Evolutionary conservation across 2,113 vertebrate species (phyloP).

Genomic region (Oreochromis niloticus): DNA sequence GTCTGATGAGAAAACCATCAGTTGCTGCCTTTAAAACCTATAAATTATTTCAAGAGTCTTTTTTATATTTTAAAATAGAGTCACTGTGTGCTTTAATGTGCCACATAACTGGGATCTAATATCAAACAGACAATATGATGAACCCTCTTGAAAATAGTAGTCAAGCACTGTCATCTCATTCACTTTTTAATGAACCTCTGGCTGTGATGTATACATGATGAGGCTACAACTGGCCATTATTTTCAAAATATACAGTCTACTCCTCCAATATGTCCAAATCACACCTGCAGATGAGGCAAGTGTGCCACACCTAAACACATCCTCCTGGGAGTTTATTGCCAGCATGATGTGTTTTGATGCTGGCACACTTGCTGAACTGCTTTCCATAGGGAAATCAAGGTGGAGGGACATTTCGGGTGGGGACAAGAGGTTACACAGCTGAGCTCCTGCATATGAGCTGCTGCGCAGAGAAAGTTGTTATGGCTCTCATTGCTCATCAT

Average conservation of each 20-base stretch:
- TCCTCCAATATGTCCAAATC: not conserved
- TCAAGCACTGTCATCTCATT: not conserved
- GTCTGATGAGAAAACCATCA: not conserved
- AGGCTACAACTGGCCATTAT: not conserved
- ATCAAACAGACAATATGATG: not conserved
- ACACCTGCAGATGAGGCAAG: not conserved
- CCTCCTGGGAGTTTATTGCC: conserved; percentile 4
- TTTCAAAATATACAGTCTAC: not conserved
- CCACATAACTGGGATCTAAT: not conserved
- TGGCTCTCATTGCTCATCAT: not conserved
- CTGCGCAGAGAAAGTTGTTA: not conserved
- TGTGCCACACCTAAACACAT: not conserved
- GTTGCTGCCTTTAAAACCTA: not conserved
- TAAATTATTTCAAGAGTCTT: not conserved
- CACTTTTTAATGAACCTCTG: not conserved
- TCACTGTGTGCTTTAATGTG: not conserved
- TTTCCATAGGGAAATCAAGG: conserved; percentile 37
- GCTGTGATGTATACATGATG: not conserved
- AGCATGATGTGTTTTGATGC: conserved; percentile 1
- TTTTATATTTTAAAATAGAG: not conserved
- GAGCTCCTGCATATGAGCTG: not conserved
- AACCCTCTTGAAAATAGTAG: not conserved
- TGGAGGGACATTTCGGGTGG: not conserved
- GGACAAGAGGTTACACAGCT: not conserved
- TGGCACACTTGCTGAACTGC: not conserved